Conservation (phyloP, 1,140 invertebrate genomes). For the Uloborus diversus region DNA sequence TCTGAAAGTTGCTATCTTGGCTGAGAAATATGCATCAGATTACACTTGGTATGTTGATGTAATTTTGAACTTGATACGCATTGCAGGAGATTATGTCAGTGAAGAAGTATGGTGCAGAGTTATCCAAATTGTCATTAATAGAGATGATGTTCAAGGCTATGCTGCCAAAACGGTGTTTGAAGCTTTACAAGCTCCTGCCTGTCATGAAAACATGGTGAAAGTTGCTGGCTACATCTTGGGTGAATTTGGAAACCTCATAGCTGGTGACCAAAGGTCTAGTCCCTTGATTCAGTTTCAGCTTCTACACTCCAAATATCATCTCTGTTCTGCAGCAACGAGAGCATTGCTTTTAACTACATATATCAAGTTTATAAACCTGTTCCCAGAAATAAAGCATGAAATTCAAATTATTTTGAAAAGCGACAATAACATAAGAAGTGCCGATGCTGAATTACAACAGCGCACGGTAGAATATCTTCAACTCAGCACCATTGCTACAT, state of each 20-base stretch:
- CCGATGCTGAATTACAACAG: conserved; percentile 98
- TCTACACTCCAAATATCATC: conserved; percentile 97
- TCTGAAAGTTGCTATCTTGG: conserved; percentile 97
- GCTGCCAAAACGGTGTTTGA: conserved; percentile 99
- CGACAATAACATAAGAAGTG: conserved; percentile 94
- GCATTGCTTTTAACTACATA: conserved; percentile 97
- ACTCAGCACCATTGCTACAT: conserved; percentile 92
- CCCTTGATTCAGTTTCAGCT: conserved; percentile 95
- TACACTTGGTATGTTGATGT: conserved; percentile 99
- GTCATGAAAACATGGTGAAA: conserved; percentile 99
- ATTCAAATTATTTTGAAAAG: conserved; percentile 93
- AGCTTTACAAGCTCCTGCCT: conserved; percentile 93
- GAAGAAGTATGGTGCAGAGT: conserved; percentile 94
- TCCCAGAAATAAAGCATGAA: conserved; percentile 95
- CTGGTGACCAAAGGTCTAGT: conserved; percentile 92
- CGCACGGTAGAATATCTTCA: conserved; percentile 98
- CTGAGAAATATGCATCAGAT: conserved; percentile 99
- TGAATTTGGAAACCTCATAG: conserved; percentile 99
- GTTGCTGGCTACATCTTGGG: conserved; percentile 99
- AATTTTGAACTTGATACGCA: conserved; percentile 98
- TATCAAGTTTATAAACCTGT: conserved; percentile 99
- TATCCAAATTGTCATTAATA: conserved; percentile 99
- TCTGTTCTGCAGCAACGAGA: conserved; percentile 95
- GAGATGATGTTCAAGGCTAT: conserved; percentile 98
- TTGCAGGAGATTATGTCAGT: conserved; percentile 98